These are phyloP conservation scores for Drosophila flavopinicola DNA, from an alignment of 2,888 invertebrate genomes.

Conservation along the genomic window DNA sequence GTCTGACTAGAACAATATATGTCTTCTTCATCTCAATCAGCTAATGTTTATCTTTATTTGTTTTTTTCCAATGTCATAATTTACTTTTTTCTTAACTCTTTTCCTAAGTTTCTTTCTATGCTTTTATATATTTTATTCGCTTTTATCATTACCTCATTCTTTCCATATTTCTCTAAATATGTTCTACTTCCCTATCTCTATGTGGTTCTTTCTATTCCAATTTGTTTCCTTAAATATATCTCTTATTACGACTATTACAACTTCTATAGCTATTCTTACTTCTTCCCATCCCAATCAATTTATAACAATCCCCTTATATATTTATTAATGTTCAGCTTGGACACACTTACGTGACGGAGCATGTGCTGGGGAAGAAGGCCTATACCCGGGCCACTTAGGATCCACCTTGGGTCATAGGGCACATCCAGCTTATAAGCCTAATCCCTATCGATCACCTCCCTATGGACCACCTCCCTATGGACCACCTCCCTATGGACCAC, in stretches of 20 bases:
- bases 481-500: neutral
- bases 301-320: neutral
- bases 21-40: neutral
- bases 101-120: too few species aligned
- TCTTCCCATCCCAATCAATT: neutral
- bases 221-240: too few species aligned
- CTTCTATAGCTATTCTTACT: too few species aligned
- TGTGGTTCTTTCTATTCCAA: too few species aligned
- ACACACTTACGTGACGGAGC: neutral
- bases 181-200: too few species aligned
- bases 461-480: constrained; percentile 6
- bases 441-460: neutral
- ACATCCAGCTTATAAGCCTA: neutral
- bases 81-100: too few species aligned
- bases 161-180: too few species aligned
- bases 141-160: too few species aligned
- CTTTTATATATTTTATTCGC: too few species aligned
- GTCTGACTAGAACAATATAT: too few species aligned
- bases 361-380: constrained; percentile 1
- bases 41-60: neutral
- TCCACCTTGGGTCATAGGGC: neutral
- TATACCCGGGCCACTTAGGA: neutral
- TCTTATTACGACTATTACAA: too few species aligned
- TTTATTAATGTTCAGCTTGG: constrained; percentile 42
- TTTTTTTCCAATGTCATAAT: too few species aligned